A percentile compares a stretch with the other conserved stretches of the same genome.
Evolutionary conservation across 2,888 invertebrate genomes (phyloP).

Genomic region (Torymus texanus): DNA sequence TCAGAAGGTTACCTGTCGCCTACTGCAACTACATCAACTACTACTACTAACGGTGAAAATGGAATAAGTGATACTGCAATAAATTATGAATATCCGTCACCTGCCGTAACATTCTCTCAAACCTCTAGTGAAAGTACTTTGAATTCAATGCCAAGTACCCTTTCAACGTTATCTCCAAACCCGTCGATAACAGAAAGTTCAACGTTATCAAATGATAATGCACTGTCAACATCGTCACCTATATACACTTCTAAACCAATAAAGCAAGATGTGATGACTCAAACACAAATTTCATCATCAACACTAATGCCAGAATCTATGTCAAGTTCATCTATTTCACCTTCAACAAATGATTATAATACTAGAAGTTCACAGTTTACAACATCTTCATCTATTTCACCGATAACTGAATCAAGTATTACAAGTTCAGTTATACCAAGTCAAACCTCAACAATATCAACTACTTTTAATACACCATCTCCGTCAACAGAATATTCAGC

Average conservation of each 20-base stretch:
- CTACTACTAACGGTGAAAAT: background rate
- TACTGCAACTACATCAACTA: background rate
- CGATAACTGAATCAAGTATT: constrained; percentile 11
- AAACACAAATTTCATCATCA: too few species aligned
- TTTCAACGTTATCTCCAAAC: background rate
- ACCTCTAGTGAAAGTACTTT: too few species aligned
- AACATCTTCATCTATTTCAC: background rate
- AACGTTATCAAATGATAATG: background rate
- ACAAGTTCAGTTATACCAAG: background rate
- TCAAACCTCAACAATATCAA: constrained; percentile 19
- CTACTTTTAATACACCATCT: background rate
- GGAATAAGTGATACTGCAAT: background rate
- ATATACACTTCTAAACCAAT: too few species aligned
- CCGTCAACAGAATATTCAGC: background rate
- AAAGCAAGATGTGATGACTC: too few species aligned
- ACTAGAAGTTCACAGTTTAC: background rate
- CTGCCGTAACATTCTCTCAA: constrained; percentile 2
- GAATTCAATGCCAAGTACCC: too few species aligned
- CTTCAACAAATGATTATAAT: too few species aligned
- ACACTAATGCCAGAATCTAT: too few species aligned
- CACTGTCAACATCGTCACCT: background rate
- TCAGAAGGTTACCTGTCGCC: background rate
- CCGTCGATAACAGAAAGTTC: background rate
- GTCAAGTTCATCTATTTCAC: too few species aligned
- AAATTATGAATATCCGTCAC: constrained; percentile 36